Evolutionary conservation across 2,888 invertebrate genomes (phyloP), one percentile per base, ranked within the genome.

Genomic region (Saturnia pavonia): DNA sequence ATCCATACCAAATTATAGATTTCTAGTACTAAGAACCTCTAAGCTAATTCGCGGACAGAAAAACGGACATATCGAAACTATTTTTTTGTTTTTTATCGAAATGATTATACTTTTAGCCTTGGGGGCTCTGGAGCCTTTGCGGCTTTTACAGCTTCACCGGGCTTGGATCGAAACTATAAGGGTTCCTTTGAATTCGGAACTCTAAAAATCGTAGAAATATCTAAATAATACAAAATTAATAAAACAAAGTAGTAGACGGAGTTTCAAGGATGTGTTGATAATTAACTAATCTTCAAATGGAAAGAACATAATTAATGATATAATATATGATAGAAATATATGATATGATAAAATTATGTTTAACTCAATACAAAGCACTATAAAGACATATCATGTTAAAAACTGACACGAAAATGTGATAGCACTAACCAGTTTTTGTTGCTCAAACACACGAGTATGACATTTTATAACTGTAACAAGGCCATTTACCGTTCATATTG

Each of bases 381-480:
- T 74, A 77, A 72, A 76, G 74, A 67, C 70, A 71, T 69, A 70
- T 60, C 57, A 60, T 60, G 27, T 60, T 27, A 60, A 60, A 67
- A 14, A 65, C n/a, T 65, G 65, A 65, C 63, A 63, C 65, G 75
- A 75, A 77, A 81, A 77, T 81, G 79, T 76, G 81, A 82, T 84
- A 84, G 80, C 78, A 81, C 79, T 75, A 84, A 87, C 87, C 84
- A 83, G 87, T 87, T 85, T 77, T 76, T 76, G 86, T 87, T 87
- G 86, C 87, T 84, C 84, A 86, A 86, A 88, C 84, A 84, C 81
- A 87, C 88, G 87, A 86, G 85, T 85, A 86, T 91, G 92, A 92
- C 91, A 92, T 92, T 92, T 91, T 88, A 87, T 88, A 91, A 89
- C 88, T 90, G 89, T 91, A 92, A 90, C 92, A 91, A 92, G 92